phyloP scores from a whole-genome alignment of 2,888 invertebrate genomes.

The Halocaridina rubra region DNA sequence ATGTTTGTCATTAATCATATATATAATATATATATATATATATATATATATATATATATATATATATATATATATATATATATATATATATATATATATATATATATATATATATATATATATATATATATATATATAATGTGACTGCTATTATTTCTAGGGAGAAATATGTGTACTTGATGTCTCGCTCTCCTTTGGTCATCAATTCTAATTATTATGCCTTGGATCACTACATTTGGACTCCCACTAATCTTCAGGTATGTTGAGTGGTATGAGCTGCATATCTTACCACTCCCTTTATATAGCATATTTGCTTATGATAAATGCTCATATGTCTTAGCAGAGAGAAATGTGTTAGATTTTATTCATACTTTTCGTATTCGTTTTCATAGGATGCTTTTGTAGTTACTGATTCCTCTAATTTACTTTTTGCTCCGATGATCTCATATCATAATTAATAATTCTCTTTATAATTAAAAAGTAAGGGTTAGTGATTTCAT shows the following conservation, averaged over 20 bases:
- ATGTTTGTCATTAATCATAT: background rate
- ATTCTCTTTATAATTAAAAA: too few relatives aligned
- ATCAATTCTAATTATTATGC: conserved; percentile 72
- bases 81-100: background rate
- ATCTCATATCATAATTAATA: too few relatives aligned
- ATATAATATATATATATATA: background rate
- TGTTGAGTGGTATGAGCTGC: too few relatives aligned
- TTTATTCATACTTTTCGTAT: too few relatives aligned
- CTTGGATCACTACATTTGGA: conserved; percentile 70
- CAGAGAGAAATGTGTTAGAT: too few relatives aligned
- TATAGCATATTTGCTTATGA: too few relatives aligned
- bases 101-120: background rate
- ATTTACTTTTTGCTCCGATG: too few relatives aligned
- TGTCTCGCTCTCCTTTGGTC: conserved; percentile 69
- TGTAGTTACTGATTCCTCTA: too few relatives aligned
- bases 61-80: background rate
- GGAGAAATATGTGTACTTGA: conserved; percentile 72
- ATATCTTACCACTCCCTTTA: too few relatives aligned
- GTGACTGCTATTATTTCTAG: conserved; percentile 65
- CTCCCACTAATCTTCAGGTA: conserved; percentile 67
- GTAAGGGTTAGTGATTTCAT: too few relatives aligned
- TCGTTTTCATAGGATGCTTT: too few relatives aligned
- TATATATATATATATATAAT: background rate
- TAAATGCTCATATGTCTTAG: too few relatives aligned
- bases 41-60: background rate